Evolutionary conservation across 2,113 vertebrate species (phyloP), one percentile per base, ranked within the genome.

Genomic region (Stegostoma tigrinum): DNA sequence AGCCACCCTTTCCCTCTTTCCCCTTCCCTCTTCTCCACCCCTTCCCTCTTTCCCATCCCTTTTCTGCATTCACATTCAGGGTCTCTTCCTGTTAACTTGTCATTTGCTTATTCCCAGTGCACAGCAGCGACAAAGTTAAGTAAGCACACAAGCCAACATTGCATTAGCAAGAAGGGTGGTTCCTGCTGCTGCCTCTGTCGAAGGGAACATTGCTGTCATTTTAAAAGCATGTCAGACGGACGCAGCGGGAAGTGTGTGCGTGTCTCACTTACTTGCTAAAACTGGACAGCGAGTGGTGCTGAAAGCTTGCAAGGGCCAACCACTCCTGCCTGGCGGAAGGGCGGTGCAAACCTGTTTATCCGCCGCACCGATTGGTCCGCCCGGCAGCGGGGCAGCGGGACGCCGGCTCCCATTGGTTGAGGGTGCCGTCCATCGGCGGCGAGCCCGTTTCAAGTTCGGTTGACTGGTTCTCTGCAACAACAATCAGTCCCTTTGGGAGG

Each of bases 251-350:
- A 42, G 24, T 27, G n/a, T 27, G 66, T 45, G 48, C 2, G 55
- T 61, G 55, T 61, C 91, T 61, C 91, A 94, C 91, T 94, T 68
- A 94, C 91, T 45, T 38, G 6, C 0, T 24, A 6, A 61, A 61
- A 94, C 0, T 94, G 91, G 91, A 94, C 5, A 94, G 91, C 91
- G 14, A 24, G 21, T 38, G 42, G 91, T 94, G 91, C 91, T 94
- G 91, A 94, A 94, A 94, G 64, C 34, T 61, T 2, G n/a, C 38
- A 27, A 10, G 2, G 7, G 23, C n/a, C 91, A 94, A 68, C 64
- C 91, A 38, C 34, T 27, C 91, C 14, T 68, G 64, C n/a, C 23
- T 23, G 8, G 90, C 91, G 61, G 91, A 67, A 68, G 21, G 10
- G 6, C 30, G n/a, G 64, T 66, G 8, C 64, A n/a, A 68, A 19